Evolutionary conservation across 2,113 vertebrate genomes (phyloP).

Genomic region (Bombycilla garrulus): DNA sequence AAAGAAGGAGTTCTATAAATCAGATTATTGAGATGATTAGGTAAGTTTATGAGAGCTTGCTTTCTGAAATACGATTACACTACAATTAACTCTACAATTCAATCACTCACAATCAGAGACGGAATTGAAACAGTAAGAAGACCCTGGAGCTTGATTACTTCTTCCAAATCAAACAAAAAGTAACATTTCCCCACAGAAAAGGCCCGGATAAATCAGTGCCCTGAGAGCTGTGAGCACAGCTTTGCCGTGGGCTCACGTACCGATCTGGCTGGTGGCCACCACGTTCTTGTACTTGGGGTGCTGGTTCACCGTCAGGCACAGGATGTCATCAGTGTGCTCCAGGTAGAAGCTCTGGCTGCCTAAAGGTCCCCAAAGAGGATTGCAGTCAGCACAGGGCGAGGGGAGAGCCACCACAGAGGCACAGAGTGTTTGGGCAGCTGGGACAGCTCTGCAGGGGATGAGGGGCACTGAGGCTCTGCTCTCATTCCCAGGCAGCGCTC

Average conservation of each 20-base stretch:
- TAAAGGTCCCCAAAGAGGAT: slow-evolving; percentile 53
- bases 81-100: background rate
- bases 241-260: slow-evolving; percentile 70
- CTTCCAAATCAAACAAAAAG: background rate
- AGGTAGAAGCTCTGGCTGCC: slow-evolving; percentile 97
- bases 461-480: background rate
- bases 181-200: background rate
- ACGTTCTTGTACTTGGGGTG: slow-evolving; percentile 96
- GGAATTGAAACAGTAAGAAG: background rate
- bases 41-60: background rate
- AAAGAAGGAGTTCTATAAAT: background rate
- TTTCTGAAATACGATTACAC: background rate
- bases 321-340: slow-evolving; percentile 96
- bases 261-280: slow-evolving; percentile 96
- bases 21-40: background rate
- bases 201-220: background rate
- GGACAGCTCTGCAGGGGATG: fast-evolving
- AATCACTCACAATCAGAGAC: background rate
- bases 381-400: background rate
- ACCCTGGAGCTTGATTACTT: background rate
- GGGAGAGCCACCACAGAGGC: background rate
- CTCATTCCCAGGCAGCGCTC: background rate
- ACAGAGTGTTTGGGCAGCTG: background rate
- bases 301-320: slow-evolving; percentile 96
- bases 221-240: background rate